phyloP scores from a whole-genome alignment of 1,140 invertebrate species.

The Drosophila nigromelanica region DNA sequence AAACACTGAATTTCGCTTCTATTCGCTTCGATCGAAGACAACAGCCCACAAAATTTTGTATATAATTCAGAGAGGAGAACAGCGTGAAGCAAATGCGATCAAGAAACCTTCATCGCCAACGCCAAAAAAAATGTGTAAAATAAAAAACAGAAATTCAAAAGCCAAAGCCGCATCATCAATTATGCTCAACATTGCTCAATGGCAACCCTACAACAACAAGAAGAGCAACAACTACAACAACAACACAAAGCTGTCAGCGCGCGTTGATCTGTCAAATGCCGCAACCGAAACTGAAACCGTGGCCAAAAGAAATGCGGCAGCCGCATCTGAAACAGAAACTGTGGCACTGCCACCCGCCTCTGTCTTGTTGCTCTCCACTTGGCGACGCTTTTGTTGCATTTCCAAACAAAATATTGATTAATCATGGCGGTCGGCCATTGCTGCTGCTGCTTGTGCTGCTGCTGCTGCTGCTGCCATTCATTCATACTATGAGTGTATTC shows the following conservation, averaged over 20 bases:
- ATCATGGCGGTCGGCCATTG: constrained; percentile 70
- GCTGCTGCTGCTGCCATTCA: constrained; percentile 36
- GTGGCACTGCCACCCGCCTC: constrained; percentile 24
- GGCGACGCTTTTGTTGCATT: constrained; percentile 75
- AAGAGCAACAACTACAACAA: constrained; percentile 11
- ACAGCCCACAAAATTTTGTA: constrained; percentile 26
- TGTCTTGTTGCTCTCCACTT: constrained; percentile 42
- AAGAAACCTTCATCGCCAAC: constrained; percentile 56
- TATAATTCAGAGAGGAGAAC: constrained; percentile 22
- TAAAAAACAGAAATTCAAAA: constrained; percentile 65
- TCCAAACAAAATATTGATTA: constrained; percentile 80
- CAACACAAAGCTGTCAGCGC: constrained; percentile 77
- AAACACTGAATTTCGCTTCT: constrained; percentile 61
- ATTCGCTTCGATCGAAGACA: constrained; percentile 36
- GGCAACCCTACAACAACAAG: constrained; percentile 46
- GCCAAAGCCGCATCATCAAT: constrained; percentile 80
- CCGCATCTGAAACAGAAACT: constrained; percentile 27
- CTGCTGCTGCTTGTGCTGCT: constrained; percentile 28
- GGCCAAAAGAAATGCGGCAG: constrained; percentile 68
- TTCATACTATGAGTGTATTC: constrained; percentile 38
- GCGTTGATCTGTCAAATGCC: constrained; percentile 78
- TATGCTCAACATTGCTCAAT: constrained; percentile 76
- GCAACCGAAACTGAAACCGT: constrained; percentile 53
- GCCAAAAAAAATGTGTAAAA: constrained; percentile 26
- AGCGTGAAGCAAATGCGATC: constrained; percentile 78